Conservation (phyloP, 2,113 vertebrate genomes). For the Orcinus orca region DNA sequence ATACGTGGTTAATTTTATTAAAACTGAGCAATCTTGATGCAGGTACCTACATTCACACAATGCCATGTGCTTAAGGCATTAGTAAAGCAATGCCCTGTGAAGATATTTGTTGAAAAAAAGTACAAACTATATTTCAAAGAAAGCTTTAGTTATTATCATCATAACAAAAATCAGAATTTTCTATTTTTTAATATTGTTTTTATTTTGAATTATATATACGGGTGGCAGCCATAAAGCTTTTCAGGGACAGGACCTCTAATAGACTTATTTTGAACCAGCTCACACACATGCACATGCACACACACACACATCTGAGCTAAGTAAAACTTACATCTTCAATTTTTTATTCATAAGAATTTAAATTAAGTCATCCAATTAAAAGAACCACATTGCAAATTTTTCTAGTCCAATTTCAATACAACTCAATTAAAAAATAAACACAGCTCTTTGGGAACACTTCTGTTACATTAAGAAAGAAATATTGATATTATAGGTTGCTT, state of each 20-base stretch:
- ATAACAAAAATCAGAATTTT: conserved; percentile 36
- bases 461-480: conserved; percentile 20
- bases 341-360: conserved; percentile 21
- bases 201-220: background rate
- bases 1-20: conserved; percentile 50
- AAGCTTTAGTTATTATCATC: background rate
- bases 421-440: conserved; percentile 27
- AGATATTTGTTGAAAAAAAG: background rate
- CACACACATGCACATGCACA: background rate
- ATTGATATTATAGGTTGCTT: background rate
- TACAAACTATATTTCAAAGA: background rate
- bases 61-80: background rate
- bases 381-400: conserved; percentile 5
- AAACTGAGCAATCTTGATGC: conserved; percentile 9
- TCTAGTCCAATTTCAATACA: background rate
- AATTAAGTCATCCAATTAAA: conserved; percentile 14
- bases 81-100: background rate
- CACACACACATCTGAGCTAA: background rate
- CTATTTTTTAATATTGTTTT: background rate
- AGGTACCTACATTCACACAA: background rate
- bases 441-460: background rate
- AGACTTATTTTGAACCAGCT: background rate
- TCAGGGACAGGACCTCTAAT: background rate
- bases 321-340: background rate
- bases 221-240: background rate